These are phyloP conservation scores for Gonioctena quinquepunctata DNA, from an alignment of 1,140 invertebrate genomes.

Conservation along the genomic window DNA sequence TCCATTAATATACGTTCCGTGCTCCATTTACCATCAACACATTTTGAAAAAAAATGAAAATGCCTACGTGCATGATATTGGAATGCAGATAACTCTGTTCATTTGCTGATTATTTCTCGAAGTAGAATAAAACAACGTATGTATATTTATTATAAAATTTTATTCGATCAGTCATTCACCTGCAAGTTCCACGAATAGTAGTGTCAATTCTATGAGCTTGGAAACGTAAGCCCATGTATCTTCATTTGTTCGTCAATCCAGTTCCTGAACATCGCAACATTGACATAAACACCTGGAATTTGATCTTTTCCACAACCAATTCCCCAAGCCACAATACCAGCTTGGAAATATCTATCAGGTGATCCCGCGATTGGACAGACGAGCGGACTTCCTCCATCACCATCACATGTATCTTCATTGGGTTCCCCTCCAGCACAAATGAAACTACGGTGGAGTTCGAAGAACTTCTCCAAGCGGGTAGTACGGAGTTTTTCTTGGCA, in stretches of 20 bases:
- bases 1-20: too few species aligned
- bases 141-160: too few species aligned
- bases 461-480: slow-evolving; percentile 65
- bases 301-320: slow-evolving; percentile 61
- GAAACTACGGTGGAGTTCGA: slow-evolving; percentile 68
- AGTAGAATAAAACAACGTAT: too few species aligned
- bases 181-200: too few species aligned
- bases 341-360: slow-evolving; percentile 53
- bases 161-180: too few species aligned
- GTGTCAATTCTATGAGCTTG: too few species aligned
- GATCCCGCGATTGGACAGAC: slow-evolving; percentile 54
- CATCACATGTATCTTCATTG: slow-evolving; percentile 68
- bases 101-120: too few species aligned
- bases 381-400: slow-evolving; percentile 64
- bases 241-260: slow-evolving; percentile 44
- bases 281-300: slow-evolving; percentile 57
- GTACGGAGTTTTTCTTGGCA: slow-evolving; percentile 63
- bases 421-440: slow-evolving; percentile 73
- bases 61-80: too few species aligned
- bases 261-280: slow-evolving; percentile 37
- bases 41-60: too few species aligned
- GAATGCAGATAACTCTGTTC: too few species aligned
- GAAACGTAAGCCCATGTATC: slow-evolving; percentile 1
- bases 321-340: slow-evolving; percentile 60
- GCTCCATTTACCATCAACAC: too few species aligned